Percentiles rank a stretch among this genome's conserved stretches.
phyloP scores from a whole-genome alignment of 2,797 vertebrate genomes.

The Typhlichthys subterraneus region DNA sequence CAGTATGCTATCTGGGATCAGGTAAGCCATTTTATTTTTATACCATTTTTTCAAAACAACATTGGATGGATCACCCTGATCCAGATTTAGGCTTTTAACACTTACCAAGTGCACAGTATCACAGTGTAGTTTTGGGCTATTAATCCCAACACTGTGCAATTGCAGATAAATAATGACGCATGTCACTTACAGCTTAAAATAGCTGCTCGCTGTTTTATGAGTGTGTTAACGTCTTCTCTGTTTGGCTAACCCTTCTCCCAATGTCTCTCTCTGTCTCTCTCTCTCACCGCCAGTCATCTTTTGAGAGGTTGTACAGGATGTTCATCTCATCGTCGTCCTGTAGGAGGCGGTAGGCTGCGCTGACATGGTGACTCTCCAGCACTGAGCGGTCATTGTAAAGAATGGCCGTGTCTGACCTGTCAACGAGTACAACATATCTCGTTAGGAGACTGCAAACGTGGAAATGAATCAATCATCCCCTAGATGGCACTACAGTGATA shows the following conservation, averaged over 20 bases:
- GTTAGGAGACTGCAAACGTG: background rate
- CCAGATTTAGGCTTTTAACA: too few relatives aligned
- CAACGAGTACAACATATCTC: slow-evolving; percentile 6
- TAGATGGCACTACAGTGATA: background rate
- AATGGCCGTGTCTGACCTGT: slow-evolving; percentile 94
- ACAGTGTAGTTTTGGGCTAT: too few relatives aligned
- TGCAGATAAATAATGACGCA: too few relatives aligned
- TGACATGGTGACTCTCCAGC: slow-evolving; percentile 96
- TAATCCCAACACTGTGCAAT: too few relatives aligned
- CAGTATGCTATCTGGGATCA: too few relatives aligned
- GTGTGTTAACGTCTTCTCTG: background rate
- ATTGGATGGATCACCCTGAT: too few relatives aligned
- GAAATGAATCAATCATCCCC: background rate
- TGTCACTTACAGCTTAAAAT: too few relatives aligned
- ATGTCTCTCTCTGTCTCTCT: background rate
- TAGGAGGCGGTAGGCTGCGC: slow-evolving; percentile 91
- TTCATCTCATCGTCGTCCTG: slow-evolving; percentile 99
- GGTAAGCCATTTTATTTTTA: too few relatives aligned
- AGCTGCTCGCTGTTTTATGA: too few relatives aligned
- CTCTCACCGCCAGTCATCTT: slow-evolving; percentile 97
- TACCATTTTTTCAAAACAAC: too few relatives aligned
- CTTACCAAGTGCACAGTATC: too few relatives aligned
- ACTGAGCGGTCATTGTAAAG: slow-evolving; percentile 96
- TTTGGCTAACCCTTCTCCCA: background rate
- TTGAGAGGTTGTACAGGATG: slow-evolving; percentile 95